Conservation (phyloP, 1,140 invertebrate species). For the Drosophila persimilis region DNA sequence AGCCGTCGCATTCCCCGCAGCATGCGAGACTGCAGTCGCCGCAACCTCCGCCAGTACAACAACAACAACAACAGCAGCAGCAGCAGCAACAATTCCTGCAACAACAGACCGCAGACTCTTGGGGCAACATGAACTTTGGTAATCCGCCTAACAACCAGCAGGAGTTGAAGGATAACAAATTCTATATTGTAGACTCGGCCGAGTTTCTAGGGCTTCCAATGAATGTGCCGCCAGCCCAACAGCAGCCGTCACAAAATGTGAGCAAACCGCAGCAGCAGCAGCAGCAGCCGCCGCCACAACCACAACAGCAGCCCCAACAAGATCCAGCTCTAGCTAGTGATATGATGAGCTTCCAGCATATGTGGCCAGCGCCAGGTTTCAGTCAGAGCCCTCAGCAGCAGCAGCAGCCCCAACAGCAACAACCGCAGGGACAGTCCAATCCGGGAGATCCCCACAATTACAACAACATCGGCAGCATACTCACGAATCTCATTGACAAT, state of each 20-base stretch:
- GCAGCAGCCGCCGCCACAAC: constrained; percentile 53
- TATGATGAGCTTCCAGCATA: constrained; percentile 76
- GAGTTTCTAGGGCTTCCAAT: constrained; percentile 82
- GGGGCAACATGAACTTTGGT: constrained; percentile 72
- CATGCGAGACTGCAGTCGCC: constrained; percentile 70
- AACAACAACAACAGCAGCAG: constrained; percentile 48
- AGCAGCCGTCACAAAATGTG: constrained; percentile 60
- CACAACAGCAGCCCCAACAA: constrained; percentile 62
- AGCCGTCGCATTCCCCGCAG: constrained; percentile 65
- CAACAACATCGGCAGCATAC: constrained; percentile 82
- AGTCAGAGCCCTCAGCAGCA: constrained; percentile 41
- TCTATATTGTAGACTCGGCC: constrained; percentile 76
- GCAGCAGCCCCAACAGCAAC: constrained; percentile 52
- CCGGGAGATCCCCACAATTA: constrained; percentile 74
- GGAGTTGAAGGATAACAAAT: constrained; percentile 77
- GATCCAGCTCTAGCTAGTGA: constrained; percentile 62
- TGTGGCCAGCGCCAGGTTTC: constrained; percentile 68
- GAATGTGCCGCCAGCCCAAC: constrained; percentile 66
- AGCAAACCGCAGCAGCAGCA: constrained; percentile 59
- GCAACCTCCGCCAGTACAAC: constrained; percentile 64
- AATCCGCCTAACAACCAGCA: constrained; percentile 60
- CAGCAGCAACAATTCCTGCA: constrained; percentile 55
- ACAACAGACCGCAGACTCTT: constrained; percentile 59
- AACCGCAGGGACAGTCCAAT: constrained; percentile 55
- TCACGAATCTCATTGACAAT: constrained; percentile 82